Conservation (phyloP, 2,113 vertebrate species). For the Antennarius striatus region DNA sequence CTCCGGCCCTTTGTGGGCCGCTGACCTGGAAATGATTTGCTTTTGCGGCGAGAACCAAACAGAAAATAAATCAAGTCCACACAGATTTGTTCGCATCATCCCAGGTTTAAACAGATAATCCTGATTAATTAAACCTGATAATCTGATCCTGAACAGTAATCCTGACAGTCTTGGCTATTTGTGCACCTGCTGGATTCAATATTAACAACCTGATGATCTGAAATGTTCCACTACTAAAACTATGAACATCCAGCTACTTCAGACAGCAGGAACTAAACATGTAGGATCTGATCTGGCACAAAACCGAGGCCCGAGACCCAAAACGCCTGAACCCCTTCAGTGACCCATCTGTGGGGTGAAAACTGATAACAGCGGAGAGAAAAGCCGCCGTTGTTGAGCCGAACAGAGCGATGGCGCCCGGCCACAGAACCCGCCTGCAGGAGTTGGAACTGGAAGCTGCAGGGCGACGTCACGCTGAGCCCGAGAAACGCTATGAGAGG, state of each 20-base stretch:
- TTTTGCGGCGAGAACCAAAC: constrained; percentile 49
- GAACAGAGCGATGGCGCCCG: constrained; percentile 42
- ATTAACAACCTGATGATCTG: neutral
- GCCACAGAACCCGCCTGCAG: constrained; percentile 32
- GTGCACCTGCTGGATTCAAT: neutral
- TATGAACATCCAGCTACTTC: neutral
- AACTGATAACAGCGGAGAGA: constrained; percentile 27
- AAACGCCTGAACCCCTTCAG: constrained; percentile 10
- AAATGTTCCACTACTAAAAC: neutral
- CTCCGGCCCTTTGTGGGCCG: constrained; percentile 66
- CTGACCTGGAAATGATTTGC: constrained; percentile 76
- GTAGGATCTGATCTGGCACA: too few relatives aligned
- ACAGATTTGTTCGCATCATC: constrained; percentile 42
- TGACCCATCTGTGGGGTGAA: constrained; percentile 24
- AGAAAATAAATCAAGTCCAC: constrained; percentile 42
- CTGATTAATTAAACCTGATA: constrained; percentile 23
- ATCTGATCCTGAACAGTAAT: neutral
- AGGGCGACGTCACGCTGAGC: constrained; percentile 29
- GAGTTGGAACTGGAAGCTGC: constrained; percentile 36
- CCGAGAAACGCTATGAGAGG: constrained; percentile 41
- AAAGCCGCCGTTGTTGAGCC: constrained; percentile 30
- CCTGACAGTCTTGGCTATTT: neutral
- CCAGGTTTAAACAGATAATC: constrained; percentile 34
- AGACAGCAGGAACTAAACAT: too few relatives aligned
- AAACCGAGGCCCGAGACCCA: neutral